These are phyloP conservation scores for Drosophila planitibia DNA, from an alignment of 2,888 invertebrate genomes.

Conservation along the genomic window DNA sequence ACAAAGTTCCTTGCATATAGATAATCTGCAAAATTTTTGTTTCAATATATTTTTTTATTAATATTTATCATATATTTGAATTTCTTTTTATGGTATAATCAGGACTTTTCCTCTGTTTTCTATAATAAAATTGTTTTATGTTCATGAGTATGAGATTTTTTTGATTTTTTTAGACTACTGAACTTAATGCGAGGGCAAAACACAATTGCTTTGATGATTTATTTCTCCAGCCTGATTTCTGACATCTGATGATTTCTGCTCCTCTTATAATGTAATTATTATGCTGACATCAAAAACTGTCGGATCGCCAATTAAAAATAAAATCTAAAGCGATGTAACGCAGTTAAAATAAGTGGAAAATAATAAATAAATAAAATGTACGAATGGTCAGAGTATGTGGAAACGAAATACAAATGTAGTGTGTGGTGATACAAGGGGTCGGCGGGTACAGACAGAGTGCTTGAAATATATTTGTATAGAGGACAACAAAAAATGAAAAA, in stretches of 20 bases:
- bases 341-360: constrained; percentile 24
- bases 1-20: background rate
- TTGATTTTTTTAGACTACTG: background rate
- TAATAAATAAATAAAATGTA: constrained; percentile 39
- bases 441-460: constrained; percentile 25
- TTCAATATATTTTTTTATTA: background rate
- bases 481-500: constrained; percentile 38
- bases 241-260: constrained; percentile 16
- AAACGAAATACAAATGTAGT: constrained; percentile 29
- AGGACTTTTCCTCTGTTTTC: background rate
- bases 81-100: background rate
- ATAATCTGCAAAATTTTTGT: background rate
- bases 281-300: constrained; percentile 69
- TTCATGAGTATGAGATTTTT: background rate
- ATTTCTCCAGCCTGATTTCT: constrained; percentile 13
- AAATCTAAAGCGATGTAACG: constrained; percentile 23
- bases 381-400: constrained; percentile 29
- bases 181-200: background rate
- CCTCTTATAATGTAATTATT: constrained; percentile 76
- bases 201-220: constrained; percentile 26
- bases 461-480: constrained; percentile 32
- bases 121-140: background rate
- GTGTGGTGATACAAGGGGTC: constrained; percentile 34
- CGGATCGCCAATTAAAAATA: constrained; percentile 44
- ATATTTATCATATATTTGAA: background rate